phyloP scores from a whole-genome alignment of 1,140 invertebrate species.

The Drosophila pectinifera region DNA sequence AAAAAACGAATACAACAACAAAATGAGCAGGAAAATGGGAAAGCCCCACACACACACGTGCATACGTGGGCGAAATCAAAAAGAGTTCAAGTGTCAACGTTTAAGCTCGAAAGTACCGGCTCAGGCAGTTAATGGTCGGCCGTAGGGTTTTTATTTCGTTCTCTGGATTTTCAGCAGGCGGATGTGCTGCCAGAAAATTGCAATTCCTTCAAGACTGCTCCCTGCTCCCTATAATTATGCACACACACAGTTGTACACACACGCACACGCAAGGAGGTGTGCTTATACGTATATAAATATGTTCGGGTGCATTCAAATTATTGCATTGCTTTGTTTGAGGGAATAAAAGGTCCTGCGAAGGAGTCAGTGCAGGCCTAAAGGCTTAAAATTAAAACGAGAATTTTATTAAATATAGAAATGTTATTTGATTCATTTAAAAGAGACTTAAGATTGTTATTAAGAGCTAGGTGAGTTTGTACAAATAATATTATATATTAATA shows the following conservation, averaged over 20 bases:
- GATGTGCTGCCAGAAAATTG: conserved; percentile 59
- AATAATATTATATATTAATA: too few species aligned
- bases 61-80: conserved; percentile 58
- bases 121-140: conserved; percentile 65
- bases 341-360: neutral
- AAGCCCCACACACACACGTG: too few species aligned
- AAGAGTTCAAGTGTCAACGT: conserved; percentile 77
- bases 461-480: neutral
- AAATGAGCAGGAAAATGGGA: too few species aligned
- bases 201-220: conserved; percentile 61
- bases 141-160: conserved; percentile 15
- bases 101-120: conserved; percentile 60
- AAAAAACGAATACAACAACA: too few species aligned
- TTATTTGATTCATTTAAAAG: neutral
- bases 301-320: conserved; percentile 2
- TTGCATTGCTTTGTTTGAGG: neutral
- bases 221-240: conserved; percentile 35
- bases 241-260: neutral
- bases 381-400: too few species aligned
- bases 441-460: neutral
- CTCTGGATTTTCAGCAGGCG: conserved; percentile 8
- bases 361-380: neutral
- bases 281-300: neutral
- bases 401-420: neutral
- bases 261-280: neutral